Base-by-base conservation (phyloP, 1,140 invertebrate genomes). In the Heliconius melpomene region DNA sequence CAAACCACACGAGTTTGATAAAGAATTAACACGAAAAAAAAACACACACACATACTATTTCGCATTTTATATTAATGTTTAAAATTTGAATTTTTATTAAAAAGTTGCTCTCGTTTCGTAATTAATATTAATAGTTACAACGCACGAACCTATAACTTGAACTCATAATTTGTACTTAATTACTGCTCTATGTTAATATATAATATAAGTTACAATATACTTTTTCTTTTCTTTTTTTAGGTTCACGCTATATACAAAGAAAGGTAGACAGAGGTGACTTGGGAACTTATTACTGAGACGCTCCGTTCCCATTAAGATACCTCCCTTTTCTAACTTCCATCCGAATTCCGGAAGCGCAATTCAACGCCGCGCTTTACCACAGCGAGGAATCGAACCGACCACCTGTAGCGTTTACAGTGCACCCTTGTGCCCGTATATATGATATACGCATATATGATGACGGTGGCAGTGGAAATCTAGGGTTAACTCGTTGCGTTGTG, bases 141-240 rank as follows among this genome's bases (percentile, higher is more conserved):
- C 74, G 74, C 79, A 79, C 74, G 79, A 80, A 76, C 29, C 40
- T 72, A 26, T 66, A 76, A 52, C 70, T 50, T 23, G 38, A 50
- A 32, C 26, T 75, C 60, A 74, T 79, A 76, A 80, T 76, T 80
- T 80, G 79, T 80, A 70, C 74, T 76, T 80, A 75, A 75, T 79
- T 75, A 79, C 74, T 57, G 76, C 75, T 73, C 66, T 76, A 80
- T 80, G 79, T 76, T 75, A 80, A 80, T 80, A 66, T 36, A 60
- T 72, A 26, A 78, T 72, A 50, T 73, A 76, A 16, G 23, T 66
- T 75, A 46, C 26, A 26, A 46, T n/a, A 54, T 54, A 54, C 20
- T 54, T 54, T 54, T 54, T 54, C 18, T 54, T 54, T n/a, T 54
- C 40, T 60, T 26, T 57, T 57, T 60, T 8, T 60, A 9, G 23